Base-by-base conservation (phyloP, 2,888 invertebrate genomes). In the Caenorhabditis doughertyi region DNA sequence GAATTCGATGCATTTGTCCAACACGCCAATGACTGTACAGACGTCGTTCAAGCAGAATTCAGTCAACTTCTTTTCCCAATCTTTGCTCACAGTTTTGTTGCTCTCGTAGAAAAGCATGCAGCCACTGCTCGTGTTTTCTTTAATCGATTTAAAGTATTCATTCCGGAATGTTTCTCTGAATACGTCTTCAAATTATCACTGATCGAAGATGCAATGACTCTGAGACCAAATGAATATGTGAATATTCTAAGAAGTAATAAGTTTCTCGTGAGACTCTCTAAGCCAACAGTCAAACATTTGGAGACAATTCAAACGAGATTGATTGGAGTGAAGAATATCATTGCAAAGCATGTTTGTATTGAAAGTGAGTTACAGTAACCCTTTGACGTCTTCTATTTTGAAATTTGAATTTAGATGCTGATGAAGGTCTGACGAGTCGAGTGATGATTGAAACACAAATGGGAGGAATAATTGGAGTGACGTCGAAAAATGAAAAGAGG, bases 1-100 rank as follows among this genome's bases (percentile, higher is more conserved):
- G 88, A 88, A 62, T 88, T 87, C 72, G 86, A 84, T 7, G 70
- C 72, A 5, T 84, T 88, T 44, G 67, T 87, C 18, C 76, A 86
- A 21, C 85, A 87, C 51, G 82, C 85, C 11, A 85, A 87, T n/a
- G 55, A 68, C 3, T 84, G 85, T 11, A 84, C 79, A 23, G 88
- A 88, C 60, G 79, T 85, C n/a, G 67, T 84, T 9, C 85, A 87
- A 55, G 85, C 83, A 5, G 85, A 86, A 49, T 83, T 84, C 79
- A 73, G 76, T 65, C 84, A 83, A 23, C 64, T 86, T 7, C 51
- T 86, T 11, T 88, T 85, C 53, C 88, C 88, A 9, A 77, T 88
- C 0, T 88, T 88, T 53, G 85, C 88, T 9, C 88, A 88, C 58
- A 79, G 82, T 42, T 88, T 68, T 58, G 65, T 84, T 23, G 60